These are phyloP conservation scores for Eupithecia centaureata DNA, from an alignment of 2,888 invertebrate species.

Conservation along the genomic window DNA sequence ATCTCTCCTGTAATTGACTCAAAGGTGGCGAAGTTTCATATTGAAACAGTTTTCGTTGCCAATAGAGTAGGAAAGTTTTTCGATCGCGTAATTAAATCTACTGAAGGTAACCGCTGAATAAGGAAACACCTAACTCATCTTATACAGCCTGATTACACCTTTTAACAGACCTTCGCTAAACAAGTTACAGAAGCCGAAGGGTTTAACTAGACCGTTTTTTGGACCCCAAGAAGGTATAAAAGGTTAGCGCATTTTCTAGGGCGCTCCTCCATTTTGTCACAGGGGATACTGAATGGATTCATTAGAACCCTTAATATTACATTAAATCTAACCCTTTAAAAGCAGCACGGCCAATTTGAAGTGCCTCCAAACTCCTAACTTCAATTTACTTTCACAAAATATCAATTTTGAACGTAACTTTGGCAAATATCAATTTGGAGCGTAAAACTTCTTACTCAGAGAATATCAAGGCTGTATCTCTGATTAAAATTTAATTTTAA, in stretches of 20 bases:
- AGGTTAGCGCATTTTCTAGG: conserved; percentile 5
- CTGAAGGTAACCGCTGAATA: conserved; percentile 4
- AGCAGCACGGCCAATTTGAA: conserved; percentile 14
- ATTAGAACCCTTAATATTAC: conserved; percentile 9
- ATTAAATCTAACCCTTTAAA: conserved; percentile 16
- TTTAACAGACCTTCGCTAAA: not conserved
- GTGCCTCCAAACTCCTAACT: conserved; percentile 6
- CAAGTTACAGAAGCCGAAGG: not conserved
- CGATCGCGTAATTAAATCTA: not conserved
- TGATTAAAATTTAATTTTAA: conserved; percentile 2
- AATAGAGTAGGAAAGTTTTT: not conserved
- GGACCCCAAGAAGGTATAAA: not conserved
- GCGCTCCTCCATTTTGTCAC: conserved; percentile 8
- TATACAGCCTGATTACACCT: conserved; percentile 2
- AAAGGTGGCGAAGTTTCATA: not conserved
- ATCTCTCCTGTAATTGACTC: not conserved
- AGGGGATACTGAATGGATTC: conserved; percentile 3
- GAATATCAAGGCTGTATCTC: not conserved
- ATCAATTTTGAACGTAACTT: conserved; percentile 29
- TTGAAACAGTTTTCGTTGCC: not conserved
- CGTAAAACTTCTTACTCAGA: conserved; percentile 32
- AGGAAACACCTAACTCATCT: not conserved
- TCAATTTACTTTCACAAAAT: conserved; percentile 12
- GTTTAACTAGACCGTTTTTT: not conserved
- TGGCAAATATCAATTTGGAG: conserved; percentile 54